Conservation (phyloP, 1,140 invertebrate genomes). For the Myzus persicae region DNA sequence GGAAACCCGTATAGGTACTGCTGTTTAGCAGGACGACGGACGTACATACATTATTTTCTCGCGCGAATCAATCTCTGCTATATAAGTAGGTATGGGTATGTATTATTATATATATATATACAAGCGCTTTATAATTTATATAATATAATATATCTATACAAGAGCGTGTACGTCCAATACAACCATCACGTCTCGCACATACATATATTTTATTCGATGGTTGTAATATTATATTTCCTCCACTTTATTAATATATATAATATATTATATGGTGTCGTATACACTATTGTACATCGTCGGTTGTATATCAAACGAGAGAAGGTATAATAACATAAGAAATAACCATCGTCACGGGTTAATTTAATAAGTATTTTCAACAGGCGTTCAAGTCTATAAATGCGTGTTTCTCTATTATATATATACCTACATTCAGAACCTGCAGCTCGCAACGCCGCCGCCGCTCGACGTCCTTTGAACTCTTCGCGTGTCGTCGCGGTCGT, state of each 20-base stretch:
- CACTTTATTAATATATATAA: background rate
- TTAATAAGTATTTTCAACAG: constrained; percentile 28
- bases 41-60: background rate
- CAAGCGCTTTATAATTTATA: background rate
- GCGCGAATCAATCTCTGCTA: background rate
- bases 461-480: background rate
- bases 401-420: background rate
- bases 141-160: background rate
- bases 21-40: background rate
- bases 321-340: background rate
- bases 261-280: background rate
- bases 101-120: background rate
- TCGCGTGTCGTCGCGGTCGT: background rate
- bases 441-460: background rate
- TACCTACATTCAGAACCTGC: background rate
- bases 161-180: background rate
- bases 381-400: constrained; percentile 24
- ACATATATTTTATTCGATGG: background rate
- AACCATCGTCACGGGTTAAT: background rate
- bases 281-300: background rate
- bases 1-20: background rate
- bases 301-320: background rate
- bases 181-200: background rate
- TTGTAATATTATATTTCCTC: background rate
- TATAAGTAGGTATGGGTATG: background rate